Base-by-base conservation (phyloP, 1,140 invertebrate species). In the Coelopa frigida region DNA sequence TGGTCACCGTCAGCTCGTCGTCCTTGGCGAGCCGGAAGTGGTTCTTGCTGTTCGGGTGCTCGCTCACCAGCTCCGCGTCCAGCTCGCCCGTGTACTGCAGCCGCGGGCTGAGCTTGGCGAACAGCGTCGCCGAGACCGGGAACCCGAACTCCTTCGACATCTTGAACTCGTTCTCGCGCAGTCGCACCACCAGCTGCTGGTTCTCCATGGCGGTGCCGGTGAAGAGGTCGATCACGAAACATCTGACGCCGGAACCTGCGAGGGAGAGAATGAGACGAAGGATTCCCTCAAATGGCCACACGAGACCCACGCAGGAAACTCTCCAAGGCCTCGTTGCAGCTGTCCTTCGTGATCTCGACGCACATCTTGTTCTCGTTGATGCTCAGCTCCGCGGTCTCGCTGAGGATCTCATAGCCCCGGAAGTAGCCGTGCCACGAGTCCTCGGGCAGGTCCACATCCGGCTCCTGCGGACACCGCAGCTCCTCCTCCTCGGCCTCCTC, bases 171-270 rank as follows among this genome's bases (percentile, higher is more conserved):
- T 53, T 52, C 23, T 62, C 56, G 2, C 60, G 58, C 15, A 66
- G 32, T 26, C 49, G 49, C 2, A 66, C 55, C 23, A 66, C 53
- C 5, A 62, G 5, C n/a, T 38, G 39, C 44, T 66, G 62, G 29
- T 58, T 59, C 6, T 55, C 57, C 4, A 48, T 31, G 20, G 52
- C 41, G 1, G 53, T 52, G 3, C 62, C 62, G 6, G 12, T 20
- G 17, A 53, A 65, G 2, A 66, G 50, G 33, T 66, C 54, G 2
- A 66, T 10, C 38, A 58, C 37, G 22, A 66, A 66, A 18, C 59
- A 61, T 5, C 62, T 56, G 0, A 59, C 44, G 1, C 62, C 62
- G 15, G 38, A 38, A 2, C 46, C 62, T 63, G 18, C 20, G n/a
- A 41, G 3, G 17, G 8, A 18, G 1, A 5, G 1, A 40, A 4